Base-by-base conservation (phyloP, 1,140 invertebrate genomes). In the Cheumatopsyche charites region DNA sequence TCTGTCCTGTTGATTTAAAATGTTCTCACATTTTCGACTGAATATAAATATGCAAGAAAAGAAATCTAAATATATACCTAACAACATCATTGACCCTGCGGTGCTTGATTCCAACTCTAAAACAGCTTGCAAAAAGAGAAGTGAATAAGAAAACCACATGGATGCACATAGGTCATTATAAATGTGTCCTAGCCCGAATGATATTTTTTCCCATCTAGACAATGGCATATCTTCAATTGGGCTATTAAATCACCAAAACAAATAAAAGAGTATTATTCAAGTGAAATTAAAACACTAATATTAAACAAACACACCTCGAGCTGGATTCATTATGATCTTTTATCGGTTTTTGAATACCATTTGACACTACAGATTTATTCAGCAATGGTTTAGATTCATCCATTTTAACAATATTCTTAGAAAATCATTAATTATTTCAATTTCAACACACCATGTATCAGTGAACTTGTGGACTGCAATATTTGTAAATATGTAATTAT, bases 111-210 rank as follows among this genome's bases (percentile, higher is more conserved):
- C 83, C 79, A 97, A 89, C 52, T 88, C 79, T 19, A 89, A 81
- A 6, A 96, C 91, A 72, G 92, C 88, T 83, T 96, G 92, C 15
- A 95, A 87, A 82, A 92, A 97, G 71, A 97, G 88, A 74, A 97
- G 86, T 52, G 94, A 89, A 80, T 97, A 98, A 0, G 92, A 94
- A 82, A 97, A 97, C 95, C 95, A 97, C 90, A 97, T 94, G 0
- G 92, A 91, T 0, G 94, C 93, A 77, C 92, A 92, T 0, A 97
- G 84, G 81, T 97, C 95, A 83, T 97, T 97, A 78, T 94, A 90
- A 49, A 97, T 87, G 80, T 97, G 95, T 0, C 95, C 95, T 49
- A 95, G 81, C 23, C 92, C 91, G 78, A 89, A 96, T 0, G 90
- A 83, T 1, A 91, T 67, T 78, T 88, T 88, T 66, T 89, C 87